These are phyloP conservation scores for Rhodophaea formosa DNA, from an alignment of 2,888 invertebrate genomes.

Conservation along the genomic window DNA sequence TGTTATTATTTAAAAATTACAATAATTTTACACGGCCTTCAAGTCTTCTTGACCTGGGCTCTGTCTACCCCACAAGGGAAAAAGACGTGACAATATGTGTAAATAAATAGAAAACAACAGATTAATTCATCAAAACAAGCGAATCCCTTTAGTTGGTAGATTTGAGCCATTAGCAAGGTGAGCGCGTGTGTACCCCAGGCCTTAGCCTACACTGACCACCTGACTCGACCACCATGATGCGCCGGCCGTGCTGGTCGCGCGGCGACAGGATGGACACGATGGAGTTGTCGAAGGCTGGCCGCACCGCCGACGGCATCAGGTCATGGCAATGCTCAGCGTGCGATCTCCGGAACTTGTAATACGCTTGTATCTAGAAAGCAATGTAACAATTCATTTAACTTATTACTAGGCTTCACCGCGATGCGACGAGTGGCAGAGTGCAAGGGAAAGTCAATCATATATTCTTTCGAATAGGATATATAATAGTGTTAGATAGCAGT, in stretches of 20 bases:
- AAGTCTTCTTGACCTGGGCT: too few relatives aligned
- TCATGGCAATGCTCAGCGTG: slow-evolving; percentile 83
- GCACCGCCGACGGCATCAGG: slow-evolving; percentile 83
- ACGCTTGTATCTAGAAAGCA: slow-evolving; percentile 83
- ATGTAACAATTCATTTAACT: background rate
- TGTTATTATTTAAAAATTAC: too few relatives aligned
- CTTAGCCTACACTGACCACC: slow-evolving; percentile 61
- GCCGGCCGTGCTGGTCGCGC: slow-evolving; percentile 84
- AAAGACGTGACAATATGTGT: too few relatives aligned
- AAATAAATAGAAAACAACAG: too few relatives aligned
- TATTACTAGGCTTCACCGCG: too few relatives aligned
- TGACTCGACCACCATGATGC: slow-evolving; percentile 85
- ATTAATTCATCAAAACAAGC: background rate
- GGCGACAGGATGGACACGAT: slow-evolving; percentile 86
- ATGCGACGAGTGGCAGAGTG: too few relatives aligned
- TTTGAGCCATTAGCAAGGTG: slow-evolving; percentile 1
- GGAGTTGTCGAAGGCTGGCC: slow-evolving; percentile 83
- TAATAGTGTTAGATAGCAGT: too few relatives aligned
- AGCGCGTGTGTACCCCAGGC: slow-evolving; percentile 2
- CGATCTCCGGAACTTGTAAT: slow-evolving; percentile 84
- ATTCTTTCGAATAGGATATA: too few relatives aligned
- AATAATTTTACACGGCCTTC: too few relatives aligned
- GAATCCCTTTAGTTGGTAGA: background rate
- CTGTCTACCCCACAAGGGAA: too few relatives aligned
- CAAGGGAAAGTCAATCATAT: too few relatives aligned